Conservation (phyloP, 2,113 vertebrate genomes). For the Phrynosoma blainvillii region DNA sequence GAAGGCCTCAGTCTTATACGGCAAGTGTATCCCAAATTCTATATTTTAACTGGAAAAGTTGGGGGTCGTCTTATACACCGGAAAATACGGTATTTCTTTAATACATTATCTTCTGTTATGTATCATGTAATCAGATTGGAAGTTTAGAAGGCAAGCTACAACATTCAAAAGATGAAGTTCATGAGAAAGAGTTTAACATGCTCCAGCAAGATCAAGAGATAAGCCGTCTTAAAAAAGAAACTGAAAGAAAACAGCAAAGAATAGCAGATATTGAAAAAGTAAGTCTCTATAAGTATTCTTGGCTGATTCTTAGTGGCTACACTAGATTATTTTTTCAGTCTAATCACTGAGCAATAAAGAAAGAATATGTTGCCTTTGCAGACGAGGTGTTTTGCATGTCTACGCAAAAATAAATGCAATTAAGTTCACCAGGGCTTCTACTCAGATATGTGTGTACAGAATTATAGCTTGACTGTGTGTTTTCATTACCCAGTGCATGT, state of each 20-base stretch:
- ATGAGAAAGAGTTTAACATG: conserved; percentile 76
- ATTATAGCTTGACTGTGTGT: neutral
- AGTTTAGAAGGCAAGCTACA: conserved; percentile 76
- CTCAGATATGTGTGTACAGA: neutral
- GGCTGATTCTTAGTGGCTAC: neutral
- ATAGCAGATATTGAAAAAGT: conserved; percentile 73
- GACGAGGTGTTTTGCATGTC: neutral
- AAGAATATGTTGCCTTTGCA: neutral
- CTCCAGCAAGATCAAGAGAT: conserved; percentile 80
- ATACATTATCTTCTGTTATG: neutral
- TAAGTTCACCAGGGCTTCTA: neutral
- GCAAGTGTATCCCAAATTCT: no score
- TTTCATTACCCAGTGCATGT: neutral
- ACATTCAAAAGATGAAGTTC: conserved; percentile 72
- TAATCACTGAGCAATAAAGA: neutral
- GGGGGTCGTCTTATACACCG: no score
- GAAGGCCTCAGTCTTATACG: no score
- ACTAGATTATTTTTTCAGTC: neutral
- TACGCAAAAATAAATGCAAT: neutral
- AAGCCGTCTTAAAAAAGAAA: conserved; percentile 77
- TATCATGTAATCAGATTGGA: conserved; percentile 70
- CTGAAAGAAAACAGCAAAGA: conserved; percentile 63
- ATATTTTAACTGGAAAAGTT: no score
- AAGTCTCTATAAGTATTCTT: conserved; percentile 54
- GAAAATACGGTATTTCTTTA: neutral